Conservation (phyloP, 2,888 invertebrate genomes). For the Ophion ellenae region DNA sequence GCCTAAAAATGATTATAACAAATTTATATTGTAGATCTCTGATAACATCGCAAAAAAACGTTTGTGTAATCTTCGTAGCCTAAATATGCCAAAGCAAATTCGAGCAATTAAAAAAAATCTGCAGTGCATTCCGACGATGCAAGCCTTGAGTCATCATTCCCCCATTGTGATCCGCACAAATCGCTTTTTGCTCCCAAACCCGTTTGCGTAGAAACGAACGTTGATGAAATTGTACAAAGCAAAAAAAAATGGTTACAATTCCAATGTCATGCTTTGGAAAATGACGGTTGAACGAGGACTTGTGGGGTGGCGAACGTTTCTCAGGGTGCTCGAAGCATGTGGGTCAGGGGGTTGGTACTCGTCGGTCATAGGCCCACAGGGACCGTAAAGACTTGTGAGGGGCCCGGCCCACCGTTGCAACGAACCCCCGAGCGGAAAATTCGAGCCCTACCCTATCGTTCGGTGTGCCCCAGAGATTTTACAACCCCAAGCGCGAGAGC, state of each 20-base stretch:
- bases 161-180: not conserved
- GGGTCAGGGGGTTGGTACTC: constrained; percentile 43
- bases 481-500: constrained; percentile 40
- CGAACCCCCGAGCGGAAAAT: constrained; percentile 25
- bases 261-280: constrained; percentile 38
- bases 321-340: not conserved
- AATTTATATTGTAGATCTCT: too few species aligned
- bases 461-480: constrained; percentile 52
- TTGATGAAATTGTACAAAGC: constrained; percentile 6
- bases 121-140: not conserved
- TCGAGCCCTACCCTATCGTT: constrained; percentile 46
- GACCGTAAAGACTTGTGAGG: constrained; percentile 31
- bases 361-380: constrained; percentile 43
- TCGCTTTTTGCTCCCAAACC: not conserved
- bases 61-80: too few species aligned
- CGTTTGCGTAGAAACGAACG: constrained; percentile 14
- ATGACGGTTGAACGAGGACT: constrained; percentile 55
- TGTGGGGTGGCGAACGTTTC: constrained; percentile 41
- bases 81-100: not conserved
- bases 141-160: not conserved
- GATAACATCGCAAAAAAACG: too few species aligned
- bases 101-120: too few species aligned
- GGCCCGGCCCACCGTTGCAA: constrained; percentile 56
- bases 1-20: too few species aligned
- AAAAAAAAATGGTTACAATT: constrained; percentile 25